Base-by-base conservation (phyloP, 2,797 vertebrate genomes). In the Sebastes nivosus region DNA sequence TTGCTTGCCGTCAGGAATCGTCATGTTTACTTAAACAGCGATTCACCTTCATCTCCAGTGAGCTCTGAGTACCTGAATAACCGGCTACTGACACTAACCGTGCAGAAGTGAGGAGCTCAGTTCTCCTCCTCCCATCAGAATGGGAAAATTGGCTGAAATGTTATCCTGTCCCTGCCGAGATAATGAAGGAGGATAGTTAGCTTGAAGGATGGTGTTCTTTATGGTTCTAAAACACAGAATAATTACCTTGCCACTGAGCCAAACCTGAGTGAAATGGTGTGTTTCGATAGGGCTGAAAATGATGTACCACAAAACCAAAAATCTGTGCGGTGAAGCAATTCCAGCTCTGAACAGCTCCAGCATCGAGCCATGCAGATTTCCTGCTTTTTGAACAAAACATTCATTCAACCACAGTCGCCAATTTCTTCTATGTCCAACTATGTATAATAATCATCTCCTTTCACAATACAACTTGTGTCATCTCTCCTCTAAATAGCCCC, bases 141-240 rank as follows among this genome's bases (percentile, higher is more conserved):
- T 46, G 32, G 80, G 57, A 80, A 85, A 80, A 89, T 78, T 80
- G 82, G 57, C 77, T 80, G 67, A 79, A 86, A 85, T 67, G 70
- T 79, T 87, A 50, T 88, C 86, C 72, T 73, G 80, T 64, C 67
- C 72, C 66, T 46, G 74, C 54, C 69, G 60, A 18, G 59, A 68
- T 83, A 84, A 90, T 90, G 72, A 86, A 61, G 71, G 69, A 82
- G 77, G 67, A 84, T 52, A 76, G 75, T 75, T 82, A 78, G 61
- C 8, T 79, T 86, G 78, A 86, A 61, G 77, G 79, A 90, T 79
- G 77, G 72, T 75, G 77, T 67, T 72, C 78, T 76, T 77, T 55
- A 71, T 60, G 69, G 76, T 58, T 80, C 27, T 55, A 67, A 52
- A 86, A 79, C 57, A 52, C 67, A 65, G 74, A 84, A 80, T 86